Conservation (phyloP, 2,113 vertebrate species). For the Puffinus mauretanicus region DNA sequence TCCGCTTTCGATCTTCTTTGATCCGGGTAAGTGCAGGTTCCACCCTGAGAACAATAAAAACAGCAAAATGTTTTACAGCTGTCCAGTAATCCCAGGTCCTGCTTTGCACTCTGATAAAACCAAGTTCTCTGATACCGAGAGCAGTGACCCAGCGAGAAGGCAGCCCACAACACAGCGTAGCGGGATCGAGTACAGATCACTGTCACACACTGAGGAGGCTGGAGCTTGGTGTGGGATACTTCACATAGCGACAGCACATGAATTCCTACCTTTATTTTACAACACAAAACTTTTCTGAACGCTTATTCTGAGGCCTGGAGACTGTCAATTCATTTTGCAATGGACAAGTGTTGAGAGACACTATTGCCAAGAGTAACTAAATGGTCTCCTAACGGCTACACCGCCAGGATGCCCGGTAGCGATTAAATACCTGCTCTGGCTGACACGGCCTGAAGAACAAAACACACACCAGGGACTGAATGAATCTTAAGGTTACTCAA, state of each 20-base stretch:
- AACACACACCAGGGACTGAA: neutral
- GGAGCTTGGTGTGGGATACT: neutral
- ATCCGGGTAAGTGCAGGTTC: conserved; percentile 90
- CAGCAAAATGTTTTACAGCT: neutral
- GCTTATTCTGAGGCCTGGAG: neutral
- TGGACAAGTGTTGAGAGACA: neutral
- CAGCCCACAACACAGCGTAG: rapidly evolving
- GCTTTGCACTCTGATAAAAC: neutral
- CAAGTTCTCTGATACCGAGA: rapidly evolving
- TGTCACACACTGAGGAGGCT: rapidly evolving
- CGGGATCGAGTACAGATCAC: rapidly evolving
- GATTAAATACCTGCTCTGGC: neutral
- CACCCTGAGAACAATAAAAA: conserved; percentile 76
- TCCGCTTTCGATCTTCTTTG: conserved; percentile 88
- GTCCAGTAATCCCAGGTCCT: rapidly evolving
- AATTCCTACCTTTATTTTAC: neutral
- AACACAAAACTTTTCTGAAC: neutral
- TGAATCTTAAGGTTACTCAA: neutral
- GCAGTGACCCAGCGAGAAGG: rapidly evolving
- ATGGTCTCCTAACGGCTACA: neutral
- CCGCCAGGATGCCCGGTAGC: neutral
- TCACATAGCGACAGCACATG: neutral
- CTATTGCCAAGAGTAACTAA: neutral
- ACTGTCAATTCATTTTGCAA: neutral
- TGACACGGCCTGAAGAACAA: neutral